Percentiles rank a stretch among this genome's conserved stretches.
Evolutionary conservation across 2,113 vertebrate genomes (phyloP).

Genomic region (Malaclemys terrapin): DNA sequence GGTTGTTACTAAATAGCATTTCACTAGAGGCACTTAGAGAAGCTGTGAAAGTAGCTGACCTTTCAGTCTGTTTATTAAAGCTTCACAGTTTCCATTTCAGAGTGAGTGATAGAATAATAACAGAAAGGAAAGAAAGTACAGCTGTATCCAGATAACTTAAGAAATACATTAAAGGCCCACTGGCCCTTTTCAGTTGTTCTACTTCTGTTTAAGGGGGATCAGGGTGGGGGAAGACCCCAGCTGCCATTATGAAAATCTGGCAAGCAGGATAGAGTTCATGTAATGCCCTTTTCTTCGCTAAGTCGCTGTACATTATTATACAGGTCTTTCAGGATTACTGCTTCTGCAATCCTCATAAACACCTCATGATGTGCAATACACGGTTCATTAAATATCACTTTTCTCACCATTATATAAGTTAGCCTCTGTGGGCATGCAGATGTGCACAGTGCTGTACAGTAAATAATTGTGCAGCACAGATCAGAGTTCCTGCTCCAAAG

Average conservation of each 20-base stretch:
- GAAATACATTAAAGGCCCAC: neutral
- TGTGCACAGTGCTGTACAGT: neutral
- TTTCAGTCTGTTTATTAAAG: neutral
- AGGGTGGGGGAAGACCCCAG: neutral
- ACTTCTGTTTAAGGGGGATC: neutral
- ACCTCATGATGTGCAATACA: too few species aligned
- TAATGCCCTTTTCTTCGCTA: neutral
- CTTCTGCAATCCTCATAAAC: neutral
- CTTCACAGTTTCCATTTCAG: neutral
- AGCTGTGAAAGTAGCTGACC: neutral
- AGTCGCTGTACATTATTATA: neutral
- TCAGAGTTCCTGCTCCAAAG: neutral
- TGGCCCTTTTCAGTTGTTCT: neutral
- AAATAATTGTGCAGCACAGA: neutral
- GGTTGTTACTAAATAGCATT: neutral
- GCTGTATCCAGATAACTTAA: neutral
- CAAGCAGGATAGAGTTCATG: too few species aligned
- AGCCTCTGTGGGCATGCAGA: neutral
- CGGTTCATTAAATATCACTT: neutral
- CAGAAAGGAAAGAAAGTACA: neutral
- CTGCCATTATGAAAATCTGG: neutral
- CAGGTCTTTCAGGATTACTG: neutral
- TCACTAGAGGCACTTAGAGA: neutral
- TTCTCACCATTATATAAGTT: neutral
- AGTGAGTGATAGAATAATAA: neutral